Evolutionary conservation across 2,797 vertebrate genomes (phyloP).

Genomic region (Chaetophractus vellerosus): DNA sequence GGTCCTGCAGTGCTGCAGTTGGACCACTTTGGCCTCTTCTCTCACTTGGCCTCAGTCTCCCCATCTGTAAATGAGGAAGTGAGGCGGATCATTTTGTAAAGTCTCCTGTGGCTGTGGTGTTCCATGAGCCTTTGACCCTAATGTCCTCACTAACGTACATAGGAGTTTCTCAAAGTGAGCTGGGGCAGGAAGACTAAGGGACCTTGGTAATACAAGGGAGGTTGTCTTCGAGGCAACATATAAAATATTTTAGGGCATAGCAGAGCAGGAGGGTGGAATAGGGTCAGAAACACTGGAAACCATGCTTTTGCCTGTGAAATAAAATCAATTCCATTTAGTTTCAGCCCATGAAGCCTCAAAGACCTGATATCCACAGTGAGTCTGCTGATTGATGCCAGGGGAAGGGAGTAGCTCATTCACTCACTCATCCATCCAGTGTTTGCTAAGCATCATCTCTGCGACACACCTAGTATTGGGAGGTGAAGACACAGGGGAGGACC

Average conservation of each 20-base stretch:
- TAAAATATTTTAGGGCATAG: not conserved
- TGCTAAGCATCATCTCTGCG: not conserved
- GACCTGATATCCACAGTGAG: not conserved
- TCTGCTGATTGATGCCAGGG: not conserved
- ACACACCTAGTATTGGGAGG: not conserved
- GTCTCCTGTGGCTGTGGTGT: not conserved
- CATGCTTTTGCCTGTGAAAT: not conserved
- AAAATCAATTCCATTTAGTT: constrained; percentile 15
- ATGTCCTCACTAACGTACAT: not conserved
- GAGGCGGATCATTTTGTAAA: not conserved
- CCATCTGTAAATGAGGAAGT: not conserved
- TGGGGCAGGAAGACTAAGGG: not conserved
- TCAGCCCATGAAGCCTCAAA: not conserved
- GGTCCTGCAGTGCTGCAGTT: not conserved
- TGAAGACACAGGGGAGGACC: not conserved
- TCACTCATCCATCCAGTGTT: not conserved
- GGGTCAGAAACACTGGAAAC: not conserved
- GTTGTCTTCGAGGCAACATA: not conserved
- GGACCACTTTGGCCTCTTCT: not conserved
- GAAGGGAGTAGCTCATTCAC: not conserved
- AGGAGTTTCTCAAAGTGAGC: not conserved
- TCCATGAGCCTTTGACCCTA: not conserved
- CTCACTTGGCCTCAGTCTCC: not conserved
- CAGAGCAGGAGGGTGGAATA: not conserved
- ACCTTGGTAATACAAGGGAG: not conserved